Base-by-base conservation (phyloP, 1,140 invertebrate genomes). In the Euura saliciscinereae region DNA sequence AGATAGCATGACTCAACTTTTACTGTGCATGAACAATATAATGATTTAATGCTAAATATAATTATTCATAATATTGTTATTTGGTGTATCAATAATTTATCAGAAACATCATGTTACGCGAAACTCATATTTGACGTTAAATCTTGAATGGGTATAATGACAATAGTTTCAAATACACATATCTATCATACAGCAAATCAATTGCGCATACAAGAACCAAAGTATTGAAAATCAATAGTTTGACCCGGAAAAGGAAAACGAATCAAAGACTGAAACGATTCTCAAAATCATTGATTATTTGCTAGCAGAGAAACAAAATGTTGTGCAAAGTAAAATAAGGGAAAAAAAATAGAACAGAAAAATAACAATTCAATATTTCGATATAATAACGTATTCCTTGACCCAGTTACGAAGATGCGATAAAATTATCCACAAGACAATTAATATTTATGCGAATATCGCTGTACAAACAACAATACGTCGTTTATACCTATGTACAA, bases 1-100 rank as follows among this genome's bases (percentile, higher is more conserved):
- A 69, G 43, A 45, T 69, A 69, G 28, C 44, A 69, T 69, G 11
- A 69, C 11, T 69, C 43, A 69, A 69, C 45, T 44, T 69, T 69
- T 69, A 69, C 68, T 45, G 68, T 69, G 68, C 68, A 69, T 46
- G 68, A 69, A 69, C 44, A 69, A 69, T 46, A 69, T 69, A 69
- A 69, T 69, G 8, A 69, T 69, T 45, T 45, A 44, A 69, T 69
- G 68, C 44, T 67, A 28, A 13, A 45, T 69, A 69, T 59, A 59
- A 59, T 8, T 59, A 59, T 59, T 59, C 51, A n/a, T 59, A 59
- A 59, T 59, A 59, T 59, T 59, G 51, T 59, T 59, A 59, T 59
- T 59, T 59, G 51, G 51, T 59, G 51, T 59, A 59, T n/a, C 51
- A 59, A 59, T 59, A 59, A 59, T 59, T 59, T n/a, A 59, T 59